Evolutionary conservation across 2,888 invertebrate genomes (phyloP), one percentile per base, ranked within the genome.

Genomic region (Diaphora mendica): DNA sequence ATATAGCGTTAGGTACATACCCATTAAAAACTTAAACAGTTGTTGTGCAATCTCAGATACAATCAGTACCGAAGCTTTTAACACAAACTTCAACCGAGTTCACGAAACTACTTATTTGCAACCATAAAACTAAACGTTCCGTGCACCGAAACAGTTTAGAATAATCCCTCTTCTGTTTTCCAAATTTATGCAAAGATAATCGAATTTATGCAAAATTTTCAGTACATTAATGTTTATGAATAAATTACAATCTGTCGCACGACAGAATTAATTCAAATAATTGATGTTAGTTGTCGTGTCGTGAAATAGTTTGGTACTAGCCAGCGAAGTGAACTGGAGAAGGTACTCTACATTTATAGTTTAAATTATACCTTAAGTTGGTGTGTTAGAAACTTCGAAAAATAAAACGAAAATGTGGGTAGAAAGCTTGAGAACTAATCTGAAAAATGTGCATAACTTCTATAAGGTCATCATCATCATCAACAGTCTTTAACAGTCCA

Each of bases 21-120:
- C 70, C 75, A 82, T 82, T 77, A 74, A 74, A 78, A 68, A 66
- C 70, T 64, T 80, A 75, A 65, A 80, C 77, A 84, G 78, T 77
- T 69, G 73, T 70, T 75, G 79, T 84, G 79, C 70, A 83, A 82
- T 82, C 73, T 81, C 77, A 75, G 86, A 87, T 85, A 70, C 77
- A 86, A 90, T 91, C 91, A 75, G 76, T n/a, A 79, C 73, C 66
- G 76, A 79, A 77, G 81, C 81, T 79, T 85, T 88, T 86, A 88
- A 87, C 86, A 82, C 81, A 83, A 88, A 87, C 81, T 88, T 88
- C 71, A 79, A 82, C 66, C 74, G 82, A 71, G 76, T 80, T 83
- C 77, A 80, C 85, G 85, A 86, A 92, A 92, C 93, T 90, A 93
- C 91, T 92, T 88, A 92, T 92, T 92, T 92, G 85, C 84, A 77